Conservation (phyloP, 2,113 vertebrate species). For the Nyctereutes procyonoides region DNA sequence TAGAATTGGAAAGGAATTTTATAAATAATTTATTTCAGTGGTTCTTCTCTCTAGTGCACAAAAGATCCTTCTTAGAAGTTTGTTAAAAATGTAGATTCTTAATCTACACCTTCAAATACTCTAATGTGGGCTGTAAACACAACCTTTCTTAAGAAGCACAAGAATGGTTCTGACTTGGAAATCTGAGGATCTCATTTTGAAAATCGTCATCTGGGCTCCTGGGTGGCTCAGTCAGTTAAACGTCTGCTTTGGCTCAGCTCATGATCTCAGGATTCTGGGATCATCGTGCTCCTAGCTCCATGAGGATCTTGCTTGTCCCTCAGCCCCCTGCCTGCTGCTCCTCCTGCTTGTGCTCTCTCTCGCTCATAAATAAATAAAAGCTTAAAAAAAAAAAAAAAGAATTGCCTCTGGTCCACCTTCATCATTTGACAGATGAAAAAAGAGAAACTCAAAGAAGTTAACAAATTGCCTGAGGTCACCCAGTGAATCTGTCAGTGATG, state of each 20-base stretch:
- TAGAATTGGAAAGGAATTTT: not conserved
- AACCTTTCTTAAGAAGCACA: not conserved
- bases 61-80: not conserved
- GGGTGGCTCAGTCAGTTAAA: no score
- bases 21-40: not conserved
- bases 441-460: not conserved
- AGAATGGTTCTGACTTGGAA: not conserved
- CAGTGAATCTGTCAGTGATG: not conserved
- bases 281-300: no score
- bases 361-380: no score
- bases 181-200: not conserved
- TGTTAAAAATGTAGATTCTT: not conserved
- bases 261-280: no score
- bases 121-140: not conserved
- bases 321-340: no score
- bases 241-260: no score
- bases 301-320: no score
- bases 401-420: not conserved
- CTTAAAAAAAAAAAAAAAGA: no score
- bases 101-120: not conserved
- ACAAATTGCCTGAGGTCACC: not conserved
- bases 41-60: not conserved
- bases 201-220: not conserved
- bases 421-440: not conserved
- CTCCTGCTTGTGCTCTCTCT: no score